These are phyloP conservation scores for Chrysaora quinquecirrha DNA, from an alignment of 30 jellyfish, hydroid and myxozoan genomes.

Conservation along the genomic window DNA sequence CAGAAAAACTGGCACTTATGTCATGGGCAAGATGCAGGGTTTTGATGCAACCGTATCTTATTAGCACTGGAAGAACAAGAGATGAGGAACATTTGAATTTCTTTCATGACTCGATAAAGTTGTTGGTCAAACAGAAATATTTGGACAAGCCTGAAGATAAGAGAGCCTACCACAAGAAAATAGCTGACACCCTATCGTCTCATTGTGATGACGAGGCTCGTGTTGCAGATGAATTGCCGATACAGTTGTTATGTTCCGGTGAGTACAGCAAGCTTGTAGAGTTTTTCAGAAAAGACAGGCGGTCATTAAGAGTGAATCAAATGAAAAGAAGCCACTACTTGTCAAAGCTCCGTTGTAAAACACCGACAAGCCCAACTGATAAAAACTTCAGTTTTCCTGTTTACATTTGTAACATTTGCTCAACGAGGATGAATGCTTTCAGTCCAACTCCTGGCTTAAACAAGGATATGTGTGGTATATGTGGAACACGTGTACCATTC, in stretches of 20 bases:
- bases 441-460: conserved; percentile 61
- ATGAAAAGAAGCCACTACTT: conserved; percentile 32
- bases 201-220: conserved; percentile 56
- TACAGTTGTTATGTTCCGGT: conserved; percentile 39
- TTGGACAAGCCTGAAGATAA: conserved; percentile 8
- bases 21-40: conserved; percentile 65
- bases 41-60: conserved; percentile 66
- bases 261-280: conserved; percentile 29
- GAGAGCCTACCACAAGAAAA: conserved; percentile 42
- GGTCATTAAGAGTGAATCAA: conserved; percentile 22
- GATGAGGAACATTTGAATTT: conserved; percentile 71
- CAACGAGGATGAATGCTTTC: conserved; percentile 31
- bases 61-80: conserved; percentile 64
- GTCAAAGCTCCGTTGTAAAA: conserved; percentile 52
- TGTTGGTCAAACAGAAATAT: conserved; percentile 21
- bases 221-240: conserved; percentile 48
- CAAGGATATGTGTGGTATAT: conserved; percentile 64
- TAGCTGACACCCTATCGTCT: conserved; percentile 19
- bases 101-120: conserved; percentile 69
- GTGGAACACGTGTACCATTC: conserved; percentile 67
- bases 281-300: conserved; percentile 49
- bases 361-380: conserved; percentile 24
- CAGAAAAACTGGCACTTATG: conserved; percentile 68
- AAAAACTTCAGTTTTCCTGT: conserved; percentile 66
- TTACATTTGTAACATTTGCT: conserved; percentile 63